Percentiles rank a stretch among this genome's conserved stretches.
phyloP scores from a whole-genome alignment of 2,888 invertebrate genomes.

The Scotopteryx bipunctaria region DNA sequence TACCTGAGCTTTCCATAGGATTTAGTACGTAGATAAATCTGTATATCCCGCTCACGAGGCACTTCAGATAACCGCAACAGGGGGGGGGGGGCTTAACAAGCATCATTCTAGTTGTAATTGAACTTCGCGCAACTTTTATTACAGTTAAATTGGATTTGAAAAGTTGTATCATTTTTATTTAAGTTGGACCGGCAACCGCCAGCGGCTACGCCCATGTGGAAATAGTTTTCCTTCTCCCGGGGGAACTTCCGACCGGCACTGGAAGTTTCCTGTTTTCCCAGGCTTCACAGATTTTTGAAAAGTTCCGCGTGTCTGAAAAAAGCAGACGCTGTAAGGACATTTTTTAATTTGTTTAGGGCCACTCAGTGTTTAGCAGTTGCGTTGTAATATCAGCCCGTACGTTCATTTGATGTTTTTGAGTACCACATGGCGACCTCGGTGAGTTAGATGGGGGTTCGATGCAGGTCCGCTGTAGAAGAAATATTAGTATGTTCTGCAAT shows the following conservation, averaged over 20 bases:
- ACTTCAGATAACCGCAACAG: conserved; percentile 9
- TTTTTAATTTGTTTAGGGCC: no score
- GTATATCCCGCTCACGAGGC: neutral
- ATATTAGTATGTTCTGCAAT: no score
- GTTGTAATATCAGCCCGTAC: no score
- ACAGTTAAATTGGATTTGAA: conserved; percentile 31
- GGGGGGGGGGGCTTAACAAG: conserved; percentile 11
- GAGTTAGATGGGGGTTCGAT: no score
- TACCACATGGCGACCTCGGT: no score
- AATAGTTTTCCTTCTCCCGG: conserved; percentile 23
- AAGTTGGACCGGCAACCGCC: conserved; percentile 19
- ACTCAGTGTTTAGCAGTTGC: no score
- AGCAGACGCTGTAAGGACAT: no score
- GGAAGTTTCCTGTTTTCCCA: conserved; percentile 8
- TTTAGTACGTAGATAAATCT: neutral
- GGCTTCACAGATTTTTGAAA: neutral
- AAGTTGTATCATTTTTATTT: conserved; percentile 32
- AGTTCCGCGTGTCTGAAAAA: neutral
- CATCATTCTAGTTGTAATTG: conserved; percentile 25
- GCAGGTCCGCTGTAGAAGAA: no score
- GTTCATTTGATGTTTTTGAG: no score
- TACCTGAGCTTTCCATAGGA: neutral
- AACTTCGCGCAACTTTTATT: conserved; percentile 29
- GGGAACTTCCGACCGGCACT: conserved; percentile 13
- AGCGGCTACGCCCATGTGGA: conserved; percentile 21